Base-by-base conservation (phyloP, 1,140 invertebrate genomes). In the Rhynchophorus ferrugineus region DNA sequence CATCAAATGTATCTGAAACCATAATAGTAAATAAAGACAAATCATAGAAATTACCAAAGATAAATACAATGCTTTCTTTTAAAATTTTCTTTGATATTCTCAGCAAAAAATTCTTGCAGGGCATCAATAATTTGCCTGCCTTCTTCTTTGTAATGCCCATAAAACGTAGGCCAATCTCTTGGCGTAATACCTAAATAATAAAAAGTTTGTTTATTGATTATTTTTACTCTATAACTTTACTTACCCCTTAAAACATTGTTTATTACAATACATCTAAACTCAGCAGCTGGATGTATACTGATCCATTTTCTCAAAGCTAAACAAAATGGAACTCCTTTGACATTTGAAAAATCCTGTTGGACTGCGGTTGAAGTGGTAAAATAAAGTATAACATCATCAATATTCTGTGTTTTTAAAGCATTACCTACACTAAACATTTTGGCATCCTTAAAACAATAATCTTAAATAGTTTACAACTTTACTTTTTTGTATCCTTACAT, bases 91-190 rank as follows among this genome's bases (percentile, higher is more conserved):
- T 38, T 49, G 19, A 68, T 58, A 47, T 64, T 59, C 17, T 53
- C 53, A 43, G 58, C 58, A 41, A 55, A 68, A 52, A 68, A 68
- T 7, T 58, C 55, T 21, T 36, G 54, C 24, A 68, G 34, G 13
- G 24, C 58, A 44, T 57, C 48, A 49, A 68, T 65, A 50, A 68
- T 67, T 38, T 59, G 33, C 3, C 47, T 57, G 6, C 64, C 64
- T 39, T 68, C 66, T 39, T 65, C 63, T 14, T 61, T 61, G 42
- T 61, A 68, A 52, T 68, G 66, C 1, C 51, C 51, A 55, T 66
- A 68, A 52, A 55, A 68, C 8, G 63, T 63, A n/a, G 66, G 66
- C 64, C 64, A 68, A 56, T 68, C 66, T 44, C 66, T 60, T 7
- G 64, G 62, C 8, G 63, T 65, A 16, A 68, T 68, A 17, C 63